Evolutionary conservation across 1,140 invertebrate species (phyloP), one percentile per base, ranked within the genome.

Genomic region (Maconellicoccus hirsutus): DNA sequence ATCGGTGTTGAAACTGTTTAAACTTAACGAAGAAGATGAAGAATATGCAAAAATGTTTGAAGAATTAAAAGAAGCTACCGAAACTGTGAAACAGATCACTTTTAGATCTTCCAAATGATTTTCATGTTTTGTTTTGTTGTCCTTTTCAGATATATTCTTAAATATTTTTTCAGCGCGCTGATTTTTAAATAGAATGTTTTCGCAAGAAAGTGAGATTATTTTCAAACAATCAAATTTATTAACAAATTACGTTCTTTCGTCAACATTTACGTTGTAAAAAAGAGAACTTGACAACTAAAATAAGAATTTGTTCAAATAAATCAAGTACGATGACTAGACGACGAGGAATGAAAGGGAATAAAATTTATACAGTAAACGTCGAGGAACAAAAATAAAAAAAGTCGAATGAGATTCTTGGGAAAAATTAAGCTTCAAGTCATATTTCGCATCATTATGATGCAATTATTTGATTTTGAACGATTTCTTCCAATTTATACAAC

Each of bases 401-500:
- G 21, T 19, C 4, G n/a, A 59, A 59, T 19, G 21, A 59, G 21
- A 59, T 19, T 59, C 52, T 10, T 66, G 22, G 4, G 4, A 23
- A 66, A 66, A 66, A 66, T 23, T 66, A 19, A 61, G 16, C 59
- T 6, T 10, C n/a, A 19, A 61, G 3, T 16, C 21, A 26, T 8
- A 26, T 8, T 22, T 26, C 8, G 61, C 25, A 23, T 8, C 42
- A 4, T 23, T 26, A 66, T 19, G 59, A 61, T 19, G 10, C 21
- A 16, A 66, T 66, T 22, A 66, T 66, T 66, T 19, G 10, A 10
- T 12, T 66, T 25, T 66, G 61, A 6, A 66, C 61, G 3, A 4
- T 3, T 16, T 66, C 61, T 66, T 66, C 61, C 25, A 66, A 23
- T 66, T 66, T 66, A 66, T 66, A 66, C 61, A 66, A 66, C 7